phyloP scores from a whole-genome alignment of 2,797 vertebrate species.

The Gymnoscopelus microlampas region DNA sequence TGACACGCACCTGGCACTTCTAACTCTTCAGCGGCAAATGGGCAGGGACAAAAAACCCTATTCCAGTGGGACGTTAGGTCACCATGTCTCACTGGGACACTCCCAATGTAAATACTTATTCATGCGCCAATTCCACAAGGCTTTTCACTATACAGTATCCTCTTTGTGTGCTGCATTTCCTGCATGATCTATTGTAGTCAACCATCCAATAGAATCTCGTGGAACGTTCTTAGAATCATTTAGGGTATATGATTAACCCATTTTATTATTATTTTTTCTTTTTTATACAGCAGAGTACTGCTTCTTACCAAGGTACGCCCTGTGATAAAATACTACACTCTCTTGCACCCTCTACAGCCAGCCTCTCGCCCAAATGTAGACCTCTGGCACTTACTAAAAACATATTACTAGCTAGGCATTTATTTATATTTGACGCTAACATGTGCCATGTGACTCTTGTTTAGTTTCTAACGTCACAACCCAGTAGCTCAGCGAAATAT shows the following conservation, averaged over 20 bases:
- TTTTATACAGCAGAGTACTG: constrained; percentile 26
- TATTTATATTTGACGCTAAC: not conserved
- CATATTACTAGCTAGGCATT: not conserved
- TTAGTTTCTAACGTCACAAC: constrained; percentile 14
- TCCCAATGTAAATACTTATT: constrained; percentile 75
- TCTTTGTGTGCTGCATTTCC: constrained; percentile 20
- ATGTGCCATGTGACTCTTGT: not conserved
- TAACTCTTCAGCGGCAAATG: constrained; percentile 43
- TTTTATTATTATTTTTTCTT: constrained; percentile 30
- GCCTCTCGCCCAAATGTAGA: constrained; percentile 28
- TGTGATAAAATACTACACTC: constrained; percentile 60
- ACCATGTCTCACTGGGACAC: constrained; percentile 60
- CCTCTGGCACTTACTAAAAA: constrained; percentile 19
- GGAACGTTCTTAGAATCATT: constrained; percentile 31
- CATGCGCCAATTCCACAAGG: constrained; percentile 46
- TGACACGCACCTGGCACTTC: constrained; percentile 49
- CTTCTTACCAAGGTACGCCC: constrained; percentile 63
- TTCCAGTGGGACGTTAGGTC: constrained; percentile 58
- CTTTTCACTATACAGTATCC: constrained; percentile 24
- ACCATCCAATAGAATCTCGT: constrained; percentile 31
- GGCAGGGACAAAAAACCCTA: constrained; percentile 46
- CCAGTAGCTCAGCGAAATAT: not conserved
- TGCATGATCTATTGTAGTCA: constrained; percentile 52
- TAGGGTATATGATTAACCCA: constrained; percentile 22
- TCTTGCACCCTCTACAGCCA: constrained; percentile 46